Evolutionary conservation across 2,888 invertebrate genomes (phyloP), one percentile per base, ranked within the genome.

Genomic region (Lepas anatifera): DNA sequence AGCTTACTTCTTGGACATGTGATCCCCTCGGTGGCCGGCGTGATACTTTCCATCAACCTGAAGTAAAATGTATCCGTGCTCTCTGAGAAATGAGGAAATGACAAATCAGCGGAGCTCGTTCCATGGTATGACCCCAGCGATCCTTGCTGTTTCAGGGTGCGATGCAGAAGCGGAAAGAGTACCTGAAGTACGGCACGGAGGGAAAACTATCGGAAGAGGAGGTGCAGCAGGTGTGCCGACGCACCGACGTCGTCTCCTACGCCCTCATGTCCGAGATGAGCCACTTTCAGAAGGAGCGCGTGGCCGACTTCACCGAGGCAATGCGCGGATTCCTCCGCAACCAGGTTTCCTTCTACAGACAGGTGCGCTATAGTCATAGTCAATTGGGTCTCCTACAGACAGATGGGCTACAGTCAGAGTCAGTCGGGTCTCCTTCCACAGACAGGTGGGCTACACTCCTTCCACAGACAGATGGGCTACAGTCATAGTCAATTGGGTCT

Each of bases 261-360:
- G 89, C 94, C 2, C 86, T 95, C 72, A 85, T 97, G 79, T 95
- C 97, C 70, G 98, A 99, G 84, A 88, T 97, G 76, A 89, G 89
- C 76, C 94, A 97, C 80, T 96, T 98, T 79, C 93, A 95, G 78
- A 81, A 84, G 37, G 94, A 95, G 78, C 85, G 95, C 74, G 89
- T 92, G 66, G 84, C 85, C 52, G 95, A 98, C 81, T 85, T 95
- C 75, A 92, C 90, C 77, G 84, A 85, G 70, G 88, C 93, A 68
- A 90, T 97, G 86, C 90, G 90, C 78, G 86, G 85, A 73, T 96
- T 92, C 79, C 84, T 98, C 71, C 84, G 83, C 74, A 91, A 92
- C 77, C 97, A 98, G 82, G 92, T 97, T 46, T 84, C 85, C 69
- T 98, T 97, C 82, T 96, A 97, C 82, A 89, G 90, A 80, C 89